A percentile compares a stretch with the other conserved stretches of the same genome.
These are phyloP conservation scores for Meandrina meandrites DNA, from an alignment of 92 coral and sea anemone species.

Conservation along the genomic window DNA sequence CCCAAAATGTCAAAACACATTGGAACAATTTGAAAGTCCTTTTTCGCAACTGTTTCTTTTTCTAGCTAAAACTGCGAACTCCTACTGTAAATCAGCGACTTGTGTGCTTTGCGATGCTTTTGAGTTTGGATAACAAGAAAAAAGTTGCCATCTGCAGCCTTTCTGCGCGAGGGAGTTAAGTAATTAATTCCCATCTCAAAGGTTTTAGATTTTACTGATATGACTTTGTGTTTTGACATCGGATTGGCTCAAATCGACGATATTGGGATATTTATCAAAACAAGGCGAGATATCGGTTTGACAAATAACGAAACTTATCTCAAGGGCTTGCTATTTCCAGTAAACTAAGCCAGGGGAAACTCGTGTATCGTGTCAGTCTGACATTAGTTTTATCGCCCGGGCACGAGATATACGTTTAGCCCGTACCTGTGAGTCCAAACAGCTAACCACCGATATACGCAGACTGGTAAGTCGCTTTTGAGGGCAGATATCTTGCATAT, in stretches of 20 bases:
- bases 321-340: conserved; percentile 48
- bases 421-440: conserved; percentile 2
- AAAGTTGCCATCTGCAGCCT: background rate
- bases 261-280: conserved; percentile 50
- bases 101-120: background rate
- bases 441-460: background rate
- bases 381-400: conserved; percentile 34
- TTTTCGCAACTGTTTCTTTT: background rate
- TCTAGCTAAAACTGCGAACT: background rate
- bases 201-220: conserved; percentile 43
- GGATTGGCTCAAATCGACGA: conserved; percentile 45
- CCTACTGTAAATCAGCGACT: background rate
- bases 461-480: conserved; percentile 29
- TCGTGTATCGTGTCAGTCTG: conserved; percentile 34
- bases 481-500: conserved; percentile 9
- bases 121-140: background rate
- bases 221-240: background rate
- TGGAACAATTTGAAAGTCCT: background rate
- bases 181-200: conserved; percentile 23
- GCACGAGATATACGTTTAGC: conserved; percentile 6
- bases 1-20: background rate
- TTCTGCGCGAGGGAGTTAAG: background rate
- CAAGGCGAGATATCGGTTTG: conserved; percentile 45
- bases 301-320: conserved; percentile 46
- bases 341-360: conserved; percentile 44